A percentile compares a stretch with the other conserved stretches of the same genome.
phyloP scores from a whole-genome alignment of 2,888 invertebrate species.

The Biston stratarius region DNA sequence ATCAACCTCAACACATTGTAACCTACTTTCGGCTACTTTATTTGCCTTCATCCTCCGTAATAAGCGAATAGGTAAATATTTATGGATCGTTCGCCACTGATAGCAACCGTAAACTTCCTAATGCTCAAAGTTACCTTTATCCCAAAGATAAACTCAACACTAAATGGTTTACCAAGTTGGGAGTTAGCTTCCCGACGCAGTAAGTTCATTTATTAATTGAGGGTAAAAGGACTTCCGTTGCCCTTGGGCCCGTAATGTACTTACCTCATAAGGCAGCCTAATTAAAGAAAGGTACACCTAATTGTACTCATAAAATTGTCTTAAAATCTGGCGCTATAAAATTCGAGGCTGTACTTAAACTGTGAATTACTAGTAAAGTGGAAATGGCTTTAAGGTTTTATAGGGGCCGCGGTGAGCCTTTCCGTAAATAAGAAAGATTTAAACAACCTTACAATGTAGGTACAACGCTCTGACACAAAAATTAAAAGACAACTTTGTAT shows the following conservation, averaged over 20 bases:
- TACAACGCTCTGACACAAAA: neutral
- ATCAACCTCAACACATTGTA: conserved; percentile 13
- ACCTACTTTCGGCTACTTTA: conserved; percentile 20
- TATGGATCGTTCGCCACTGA: conserved; percentile 36
- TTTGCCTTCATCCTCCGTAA: conserved; percentile 24
- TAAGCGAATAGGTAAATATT: conserved; percentile 40
- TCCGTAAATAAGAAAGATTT: conserved; percentile 11
- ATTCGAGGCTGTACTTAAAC: conserved; percentile 23
- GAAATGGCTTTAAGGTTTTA: conserved; percentile 21
- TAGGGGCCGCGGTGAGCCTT: conserved; percentile 13
- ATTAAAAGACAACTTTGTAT: neutral
- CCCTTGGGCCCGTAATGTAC: conserved; percentile 40
- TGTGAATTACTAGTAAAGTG: conserved; percentile 26
- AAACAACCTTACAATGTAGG: conserved; percentile 6
- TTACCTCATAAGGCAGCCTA: conserved; percentile 31
- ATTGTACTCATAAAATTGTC: conserved; percentile 33
- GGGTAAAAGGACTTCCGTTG: conserved; percentile 48
- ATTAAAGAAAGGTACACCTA: conserved; percentile 35
- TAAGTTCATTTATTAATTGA: conserved; percentile 57
- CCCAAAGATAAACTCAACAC: conserved; percentile 54
- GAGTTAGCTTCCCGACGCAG: conserved; percentile 40
- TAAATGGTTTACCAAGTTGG: conserved; percentile 53
- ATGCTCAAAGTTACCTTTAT: conserved; percentile 47
- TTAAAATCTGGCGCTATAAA: conserved; percentile 30
- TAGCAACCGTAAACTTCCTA: conserved; percentile 40